Evolutionary conservation across 1,140 invertebrate genomes (phyloP).

Genomic region (Epicauta chinensis): DNA sequence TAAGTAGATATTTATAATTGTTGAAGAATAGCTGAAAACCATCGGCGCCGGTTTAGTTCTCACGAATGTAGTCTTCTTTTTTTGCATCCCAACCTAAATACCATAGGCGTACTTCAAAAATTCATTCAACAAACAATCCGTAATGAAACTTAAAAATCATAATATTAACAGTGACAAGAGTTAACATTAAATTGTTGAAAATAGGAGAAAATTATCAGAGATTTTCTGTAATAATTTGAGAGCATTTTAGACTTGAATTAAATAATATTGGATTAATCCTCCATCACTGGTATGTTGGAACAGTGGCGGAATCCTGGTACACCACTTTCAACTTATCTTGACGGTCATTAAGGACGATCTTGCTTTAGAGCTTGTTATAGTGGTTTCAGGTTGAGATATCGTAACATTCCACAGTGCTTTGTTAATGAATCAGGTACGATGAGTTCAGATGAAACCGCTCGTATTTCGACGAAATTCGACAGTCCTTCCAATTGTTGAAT

Average conservation of each 20-base stretch:
- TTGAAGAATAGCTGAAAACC: slow-evolving; percentile 10
- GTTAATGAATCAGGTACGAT: slow-evolving; percentile 25
- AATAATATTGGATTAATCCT: not conserved
- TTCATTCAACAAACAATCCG: no score
- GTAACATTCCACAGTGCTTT: slow-evolving; percentile 28
- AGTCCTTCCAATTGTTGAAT: no score
- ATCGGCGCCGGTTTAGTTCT: slow-evolving; percentile 19
- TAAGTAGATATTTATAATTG: slow-evolving; percentile 38
- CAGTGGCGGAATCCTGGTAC: slow-evolving; percentile 35
- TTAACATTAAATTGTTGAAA: no score
- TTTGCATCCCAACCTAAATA: slow-evolving; percentile 2
- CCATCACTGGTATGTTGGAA: not conserved
- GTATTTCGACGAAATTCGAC: slow-evolving; percentile 18
- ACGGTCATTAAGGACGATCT: slow-evolving; percentile 36
- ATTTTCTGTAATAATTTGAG: no score
- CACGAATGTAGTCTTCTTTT: slow-evolving; percentile 18
- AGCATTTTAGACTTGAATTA: no score
- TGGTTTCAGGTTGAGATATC: slow-evolving; percentile 27
- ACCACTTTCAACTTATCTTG: slow-evolving; percentile 40
- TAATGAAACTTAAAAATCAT: no score
- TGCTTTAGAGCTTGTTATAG: slow-evolving; percentile 26
- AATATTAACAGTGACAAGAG: no score
- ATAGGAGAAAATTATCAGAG: no score
- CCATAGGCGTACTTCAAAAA: no score
- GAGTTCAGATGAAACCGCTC: slow-evolving; percentile 24